Base-by-base conservation (phyloP, 2,113 vertebrate genomes). In the Ramphastos sulfuratus region DNA sequence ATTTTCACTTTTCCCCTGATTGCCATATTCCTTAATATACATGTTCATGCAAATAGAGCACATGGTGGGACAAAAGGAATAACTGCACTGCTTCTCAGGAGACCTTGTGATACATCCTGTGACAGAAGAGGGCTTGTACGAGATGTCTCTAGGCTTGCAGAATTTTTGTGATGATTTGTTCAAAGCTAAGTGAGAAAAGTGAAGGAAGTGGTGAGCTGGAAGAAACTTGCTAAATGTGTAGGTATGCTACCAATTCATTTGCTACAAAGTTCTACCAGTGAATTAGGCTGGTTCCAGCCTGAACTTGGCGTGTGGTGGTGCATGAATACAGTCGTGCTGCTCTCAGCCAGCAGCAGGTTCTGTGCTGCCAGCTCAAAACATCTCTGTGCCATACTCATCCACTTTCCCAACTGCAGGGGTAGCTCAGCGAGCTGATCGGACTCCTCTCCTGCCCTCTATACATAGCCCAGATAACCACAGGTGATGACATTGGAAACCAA, bases 291-390 rank as follows among this genome's bases (percentile, higher is more conserved):
- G 16, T 80, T 91, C 87, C 71, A 66, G n/a, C 24, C 72, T 80
- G 79, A 52, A 69, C 30, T 66, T 44, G 21, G 59, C 55, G 67
- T 39, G 74, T 63, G 79, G 67, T 28, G 79, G 54, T 21, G 33
- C 64, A 73, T 59, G 96, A 74, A 80, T 60, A 85, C 64, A 76
- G 64, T 64, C 85, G 67, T 85, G 67, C 74, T 91, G n/a, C 33
- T 83, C 60, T n/a, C 15, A 39, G 48, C 15, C 35, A 69, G 80
- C 82, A 50, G 52, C 11, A 28, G 60, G 35, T 79, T 73, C 79
- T 74, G 46, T 35, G 50, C 79, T 87, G 72, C 44, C 82, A 93
- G 52, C 75, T 90, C 64, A 70, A 70, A 39, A n/a, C 70, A 16
- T 33, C 64, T 39, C 15, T 42, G n/a, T 15, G 55, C 30, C 20